These are phyloP conservation scores for Dolichallabes microphthalmus DNA, from an alignment of 2,113 vertebrate genomes.

Conservation along the genomic window DNA sequence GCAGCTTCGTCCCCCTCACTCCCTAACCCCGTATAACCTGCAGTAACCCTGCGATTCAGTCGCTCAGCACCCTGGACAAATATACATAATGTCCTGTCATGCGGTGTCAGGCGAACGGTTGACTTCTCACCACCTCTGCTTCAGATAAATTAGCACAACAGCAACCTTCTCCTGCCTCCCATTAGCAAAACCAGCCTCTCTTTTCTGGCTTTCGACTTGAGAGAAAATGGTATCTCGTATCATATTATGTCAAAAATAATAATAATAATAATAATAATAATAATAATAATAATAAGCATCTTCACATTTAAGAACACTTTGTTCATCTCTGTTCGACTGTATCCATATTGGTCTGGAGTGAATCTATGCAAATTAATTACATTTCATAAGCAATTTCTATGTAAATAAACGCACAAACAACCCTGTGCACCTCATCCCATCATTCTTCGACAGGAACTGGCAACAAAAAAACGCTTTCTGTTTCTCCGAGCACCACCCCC, in stretches of 20 bases:
- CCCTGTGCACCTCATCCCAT: conserved; percentile 28
- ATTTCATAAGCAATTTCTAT: conserved; percentile 27
- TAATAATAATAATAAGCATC: neutral
- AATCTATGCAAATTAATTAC: conserved; percentile 41
- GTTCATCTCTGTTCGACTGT: neutral
- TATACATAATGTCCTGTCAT: conserved; percentile 53
- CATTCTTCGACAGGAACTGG: conserved; percentile 44
- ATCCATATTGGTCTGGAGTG: neutral
- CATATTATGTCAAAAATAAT: neutral
- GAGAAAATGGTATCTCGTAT: neutral
- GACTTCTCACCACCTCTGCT: conserved; percentile 41
- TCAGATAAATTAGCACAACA: conserved; percentile 43
- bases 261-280: no score
- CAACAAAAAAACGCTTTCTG: conserved; percentile 31
- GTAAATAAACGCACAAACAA: conserved; percentile 36
- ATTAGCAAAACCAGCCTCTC: conserved; percentile 34
- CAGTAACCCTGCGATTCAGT: conserved; percentile 40
- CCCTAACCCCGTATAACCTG: conserved; percentile 33
- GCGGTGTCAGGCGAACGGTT: conserved; percentile 37
- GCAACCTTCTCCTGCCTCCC: conserved; percentile 24
- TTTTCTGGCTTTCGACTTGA: conserved; percentile 7
- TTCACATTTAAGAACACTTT: conserved; percentile 11
- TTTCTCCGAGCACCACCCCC: neutral
- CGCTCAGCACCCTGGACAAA: conserved; percentile 27
- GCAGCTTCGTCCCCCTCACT: conserved; percentile 5